Conservation (phyloP, 2,888 invertebrate species). For the Agriopis marginaria region DNA sequence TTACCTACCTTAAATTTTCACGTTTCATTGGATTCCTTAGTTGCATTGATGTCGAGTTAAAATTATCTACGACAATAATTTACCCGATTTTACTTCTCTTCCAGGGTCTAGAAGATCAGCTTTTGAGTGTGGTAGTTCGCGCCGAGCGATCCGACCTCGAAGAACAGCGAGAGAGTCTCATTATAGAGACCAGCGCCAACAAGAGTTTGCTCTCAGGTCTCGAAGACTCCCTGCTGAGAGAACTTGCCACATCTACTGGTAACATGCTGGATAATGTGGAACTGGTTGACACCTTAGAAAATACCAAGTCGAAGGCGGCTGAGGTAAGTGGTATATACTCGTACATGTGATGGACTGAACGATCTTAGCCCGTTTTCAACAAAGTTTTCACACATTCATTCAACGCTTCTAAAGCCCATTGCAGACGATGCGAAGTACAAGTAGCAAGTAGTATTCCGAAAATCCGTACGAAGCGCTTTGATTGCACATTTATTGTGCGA, state of each 20-base stretch:
- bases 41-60: neutral
- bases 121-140: constrained; percentile 95
- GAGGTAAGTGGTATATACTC: constrained; percentile 85
- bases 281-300: constrained; percentile 93
- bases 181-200: constrained; percentile 94
- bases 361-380: too few relatives aligned
- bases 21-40: neutral
- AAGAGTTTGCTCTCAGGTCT: constrained; percentile 93
- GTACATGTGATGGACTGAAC: too few relatives aligned
- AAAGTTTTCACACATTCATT: too few relatives aligned
- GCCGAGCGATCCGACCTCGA: constrained; percentile 95
- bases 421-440: too few relatives aligned
- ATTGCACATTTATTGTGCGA: too few relatives aligned
- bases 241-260: constrained; percentile 94
- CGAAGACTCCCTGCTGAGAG: constrained; percentile 94
- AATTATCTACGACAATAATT: neutral
- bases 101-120: constrained; percentile 95
- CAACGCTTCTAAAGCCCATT: too few relatives aligned
- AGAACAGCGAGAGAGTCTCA: constrained; percentile 93
- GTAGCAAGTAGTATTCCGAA: too few relatives aligned
- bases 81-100: neutral
- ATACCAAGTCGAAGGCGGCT: constrained; percentile 94
- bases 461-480: too few relatives aligned
- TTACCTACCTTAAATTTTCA: neutral
- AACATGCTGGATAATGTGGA: constrained; percentile 97